Evolutionary conservation across 1,140 invertebrate genomes (phyloP), one percentile per base, ranked within the genome.

Genomic region (Eufriesea mexicana): DNA sequence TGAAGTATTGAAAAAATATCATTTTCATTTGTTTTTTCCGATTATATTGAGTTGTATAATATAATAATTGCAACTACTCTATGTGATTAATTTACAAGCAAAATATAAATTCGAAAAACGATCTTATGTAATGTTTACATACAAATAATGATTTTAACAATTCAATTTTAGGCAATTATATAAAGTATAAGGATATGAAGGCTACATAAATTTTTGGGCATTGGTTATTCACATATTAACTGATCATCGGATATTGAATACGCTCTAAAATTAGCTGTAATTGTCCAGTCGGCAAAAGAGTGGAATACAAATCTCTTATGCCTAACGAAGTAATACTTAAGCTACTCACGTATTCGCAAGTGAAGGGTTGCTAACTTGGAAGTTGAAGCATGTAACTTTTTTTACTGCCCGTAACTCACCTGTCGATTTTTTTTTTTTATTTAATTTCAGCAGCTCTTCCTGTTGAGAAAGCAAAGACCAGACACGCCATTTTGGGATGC

Each of bases 181-280:
- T 5, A 0, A 67, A 66, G 28, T 10, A 23, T 7, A 70, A 54
- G 0, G 6, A 16, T 16, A 5, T 0, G 2, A 57, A 23, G 70
- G 5, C 35, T 51, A 51, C 2, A 35, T 8, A 45, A 47, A 6
- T 14, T 45, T 70, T 23, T 28, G 1, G 8, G 18, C 5, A 57
- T 78, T 77, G 47, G 74, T 77, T 78, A 70, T 70, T 77, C 35
- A 18, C n/a, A 55, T 62, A 62, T 81, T 81, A 81, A 28, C n/a
- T 20, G 49, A 67, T 49, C 64, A 54, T 83, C n/a, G 73, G 20
- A 74, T 81, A 67, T 70, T 49, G 67, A 84, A 79, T 51, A 25
- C 75, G 51, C 82, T 84, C 82, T 84, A 84, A 84, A 84, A 84
- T 84, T 84, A 84, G 82, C 67, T 71, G 59, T 84, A 84, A 84